A percentile compares a stretch with the other conserved stretches of the same genome.
Evolutionary conservation across 2,113 vertebrate genomes (phyloP).

Genomic region (Electrona antarctica): DNA sequence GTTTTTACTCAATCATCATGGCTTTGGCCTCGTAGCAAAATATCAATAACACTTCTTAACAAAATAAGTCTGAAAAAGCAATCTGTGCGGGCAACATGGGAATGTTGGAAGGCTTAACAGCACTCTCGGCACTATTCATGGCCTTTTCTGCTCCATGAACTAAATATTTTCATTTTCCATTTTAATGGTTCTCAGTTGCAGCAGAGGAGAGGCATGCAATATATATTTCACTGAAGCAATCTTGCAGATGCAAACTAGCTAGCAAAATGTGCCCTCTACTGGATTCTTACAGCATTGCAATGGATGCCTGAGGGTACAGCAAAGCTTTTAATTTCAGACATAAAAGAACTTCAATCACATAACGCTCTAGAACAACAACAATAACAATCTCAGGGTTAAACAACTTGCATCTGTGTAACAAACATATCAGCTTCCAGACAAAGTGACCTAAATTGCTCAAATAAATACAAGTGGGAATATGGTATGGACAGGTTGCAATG

Average conservation of each 20-base stretch:
- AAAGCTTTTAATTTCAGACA: background rate
- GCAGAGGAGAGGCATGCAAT: background rate
- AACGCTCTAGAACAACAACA: background rate
- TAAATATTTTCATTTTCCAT: slow-evolving; percentile 13
- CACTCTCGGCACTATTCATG: background rate
- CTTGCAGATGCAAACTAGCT: slow-evolving; percentile 12
- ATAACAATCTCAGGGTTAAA: background rate
- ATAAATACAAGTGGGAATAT: slow-evolving; percentile 28
- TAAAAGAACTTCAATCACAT: background rate
- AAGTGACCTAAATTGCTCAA: slow-evolving; percentile 23
- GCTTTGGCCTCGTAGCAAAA: background rate
- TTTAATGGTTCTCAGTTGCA: slow-evolving; percentile 11
- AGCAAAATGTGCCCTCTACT: slow-evolving; percentile 70
- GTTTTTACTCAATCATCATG: slow-evolving; percentile 18
- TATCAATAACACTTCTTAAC: background rate
- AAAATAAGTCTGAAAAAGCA: slow-evolving; percentile 9
- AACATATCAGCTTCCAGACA: slow-evolving; percentile 4
- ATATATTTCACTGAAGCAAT: slow-evolving; percentile 3
- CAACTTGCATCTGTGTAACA: background rate
- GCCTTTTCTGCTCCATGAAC: background rate
- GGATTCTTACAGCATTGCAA: slow-evolving; percentile 54
- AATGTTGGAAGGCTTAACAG: slow-evolving; percentile 1
- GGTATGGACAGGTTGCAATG: slow-evolving; percentile 9
- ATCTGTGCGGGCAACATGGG: slow-evolving; percentile 4
- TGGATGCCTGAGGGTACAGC: background rate